These are phyloP conservation scores for Noctua janthe DNA, from an alignment of 2,888 invertebrate genomes.

Conservation along the genomic window DNA sequence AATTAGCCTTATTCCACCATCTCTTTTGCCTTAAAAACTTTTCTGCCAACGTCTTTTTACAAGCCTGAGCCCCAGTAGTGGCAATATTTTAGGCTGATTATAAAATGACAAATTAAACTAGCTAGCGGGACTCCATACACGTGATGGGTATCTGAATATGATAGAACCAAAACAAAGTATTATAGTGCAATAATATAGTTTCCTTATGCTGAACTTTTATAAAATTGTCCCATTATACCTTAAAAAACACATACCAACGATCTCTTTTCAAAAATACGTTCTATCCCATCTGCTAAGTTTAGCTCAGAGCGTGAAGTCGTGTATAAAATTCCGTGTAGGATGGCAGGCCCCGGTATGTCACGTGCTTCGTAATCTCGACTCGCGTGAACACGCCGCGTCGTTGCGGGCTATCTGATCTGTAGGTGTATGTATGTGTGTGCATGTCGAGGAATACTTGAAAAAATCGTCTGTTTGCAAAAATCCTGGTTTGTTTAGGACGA, in stretches of 20 bases:
- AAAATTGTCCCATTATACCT: no score
- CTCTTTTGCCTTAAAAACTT: neutral
- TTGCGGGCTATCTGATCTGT: constrained; percentile 33
- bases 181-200: neutral
- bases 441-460: neutral
- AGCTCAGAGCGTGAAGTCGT: constrained; percentile 5
- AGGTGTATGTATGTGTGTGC: neutral
- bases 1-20: neutral
- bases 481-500: neutral
- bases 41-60: neutral
- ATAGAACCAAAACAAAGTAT: neutral
- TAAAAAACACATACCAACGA: neutral
- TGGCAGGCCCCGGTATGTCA: constrained; percentile 45
- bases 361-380: constrained; percentile 66
- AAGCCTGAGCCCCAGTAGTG: no score
- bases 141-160: neutral
- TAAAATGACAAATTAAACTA: neutral
- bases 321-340: constrained; percentile 42
- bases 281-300: constrained; percentile 10
- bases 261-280: constrained; percentile 1
- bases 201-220: no score
- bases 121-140: neutral
- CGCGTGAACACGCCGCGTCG: constrained; percentile 52
- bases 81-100: no score
- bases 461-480: neutral